Conservation (phyloP, 2,113 vertebrate genomes). For the Eulemur rufifrons region DNA sequence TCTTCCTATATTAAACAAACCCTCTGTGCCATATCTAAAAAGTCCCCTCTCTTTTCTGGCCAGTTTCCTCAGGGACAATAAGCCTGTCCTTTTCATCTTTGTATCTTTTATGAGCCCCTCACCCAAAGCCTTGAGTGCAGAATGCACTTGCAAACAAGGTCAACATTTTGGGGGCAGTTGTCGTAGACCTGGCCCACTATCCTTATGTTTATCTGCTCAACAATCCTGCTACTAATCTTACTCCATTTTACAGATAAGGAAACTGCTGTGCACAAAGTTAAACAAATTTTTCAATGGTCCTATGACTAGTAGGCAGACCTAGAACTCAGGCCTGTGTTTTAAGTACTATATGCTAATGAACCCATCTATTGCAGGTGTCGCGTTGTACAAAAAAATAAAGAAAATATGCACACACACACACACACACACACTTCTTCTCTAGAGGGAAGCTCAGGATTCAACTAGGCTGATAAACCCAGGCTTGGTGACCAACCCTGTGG, state of each 20-base stretch:
- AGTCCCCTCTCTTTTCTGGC: background rate
- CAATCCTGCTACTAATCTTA: background rate
- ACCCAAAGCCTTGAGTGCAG: background rate
- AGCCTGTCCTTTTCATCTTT: background rate
- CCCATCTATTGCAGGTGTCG: background rate
- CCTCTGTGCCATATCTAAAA: background rate
- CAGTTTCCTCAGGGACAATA: background rate
- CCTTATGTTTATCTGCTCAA: background rate
- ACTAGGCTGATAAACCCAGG: background rate
- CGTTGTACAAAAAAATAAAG: background rate
- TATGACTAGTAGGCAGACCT: background rate
- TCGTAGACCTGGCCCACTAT: background rate
- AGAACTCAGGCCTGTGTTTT: background rate
- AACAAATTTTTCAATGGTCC: background rate
- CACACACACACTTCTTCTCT: background rate
- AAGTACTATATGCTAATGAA: background rate
- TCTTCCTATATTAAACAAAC: constrained; percentile 1
- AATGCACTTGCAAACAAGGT: background rate
- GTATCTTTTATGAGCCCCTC: background rate
- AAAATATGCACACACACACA: background rate
- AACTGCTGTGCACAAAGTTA: background rate
- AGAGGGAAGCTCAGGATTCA: background rate
- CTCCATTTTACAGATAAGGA: background rate
- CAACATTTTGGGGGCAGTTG: background rate
- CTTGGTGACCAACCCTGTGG: background rate